phyloP scores from a whole-genome alignment of 2,888 invertebrate species.

The Quadroppia sp. region DNA sequence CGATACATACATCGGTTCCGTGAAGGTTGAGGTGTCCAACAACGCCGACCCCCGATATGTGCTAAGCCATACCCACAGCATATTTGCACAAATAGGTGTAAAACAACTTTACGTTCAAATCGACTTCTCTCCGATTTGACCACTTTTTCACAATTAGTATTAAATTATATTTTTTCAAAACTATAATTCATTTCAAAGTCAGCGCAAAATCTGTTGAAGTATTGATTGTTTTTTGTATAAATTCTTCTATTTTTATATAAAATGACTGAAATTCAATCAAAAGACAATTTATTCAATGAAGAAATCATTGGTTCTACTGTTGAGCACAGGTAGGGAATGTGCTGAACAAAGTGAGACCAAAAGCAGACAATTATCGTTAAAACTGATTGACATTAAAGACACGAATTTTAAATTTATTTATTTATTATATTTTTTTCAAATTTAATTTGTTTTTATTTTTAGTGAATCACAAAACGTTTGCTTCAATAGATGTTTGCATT shows the following conservation, averaged over 20 bases:
- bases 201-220: not conserved
- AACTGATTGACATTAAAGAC: too few relatives aligned
- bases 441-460: not conserved
- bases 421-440: not conserved
- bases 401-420: not conserved
- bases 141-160: not conserved
- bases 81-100: slow-evolving; percentile 87
- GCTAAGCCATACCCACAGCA: slow-evolving; percentile 84
- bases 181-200: too few relatives aligned
- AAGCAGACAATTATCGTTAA: too few relatives aligned
- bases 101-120: slow-evolving; percentile 87
- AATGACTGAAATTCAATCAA: too few relatives aligned
- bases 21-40: slow-evolving; percentile 91
- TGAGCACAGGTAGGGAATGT: too few relatives aligned
- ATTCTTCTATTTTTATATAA: too few relatives aligned
- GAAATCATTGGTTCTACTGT: too few relatives aligned
- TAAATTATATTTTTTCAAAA: too few relatives aligned
- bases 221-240: too few relatives aligned
- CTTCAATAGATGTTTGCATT: not conserved
- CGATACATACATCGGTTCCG: slow-evolving; percentile 82
- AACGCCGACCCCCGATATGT: slow-evolving; percentile 90
- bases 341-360: not conserved
- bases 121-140: slow-evolving; percentile 57
- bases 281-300: too few relatives aligned
- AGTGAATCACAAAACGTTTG: not conserved